These are phyloP conservation scores for Lepidocyrtinus sp. DNA, from an alignment of 2,888 invertebrate genomes.

Conservation along the genomic window DNA sequence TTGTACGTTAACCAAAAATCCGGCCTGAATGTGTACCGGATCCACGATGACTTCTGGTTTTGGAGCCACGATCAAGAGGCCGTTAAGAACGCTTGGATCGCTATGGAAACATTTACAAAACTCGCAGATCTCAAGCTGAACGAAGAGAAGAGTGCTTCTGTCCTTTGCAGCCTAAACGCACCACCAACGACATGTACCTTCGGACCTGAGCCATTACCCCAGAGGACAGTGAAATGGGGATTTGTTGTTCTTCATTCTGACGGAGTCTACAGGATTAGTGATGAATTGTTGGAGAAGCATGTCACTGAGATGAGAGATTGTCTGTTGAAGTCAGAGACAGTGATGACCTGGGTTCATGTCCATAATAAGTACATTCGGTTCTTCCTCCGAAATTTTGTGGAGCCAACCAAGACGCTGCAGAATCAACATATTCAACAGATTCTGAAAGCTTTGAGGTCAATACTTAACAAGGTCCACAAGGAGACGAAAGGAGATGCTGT, in stretches of 20 bases:
- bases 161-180: conserved; percentile 16
- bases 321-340: conserved; percentile 40
- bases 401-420: conserved; percentile 2
- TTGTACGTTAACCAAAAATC: conserved; percentile 34
- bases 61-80: conserved; percentile 46
- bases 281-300: conserved; percentile 32
- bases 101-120: conserved; percentile 38
- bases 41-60: conserved; percentile 64
- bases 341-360: conserved; percentile 60
- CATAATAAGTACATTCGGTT: conserved; percentile 40
- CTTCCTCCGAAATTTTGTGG: conserved; percentile 41
- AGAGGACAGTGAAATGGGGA: conserved; percentile 58
- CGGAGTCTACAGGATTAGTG: conserved; percentile 57
- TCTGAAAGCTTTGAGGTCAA: conserved; percentile 2
- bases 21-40: conserved; percentile 40
- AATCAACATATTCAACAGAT: conserved; percentile 34
- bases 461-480: conserved; percentile 16
- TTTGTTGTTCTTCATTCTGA: conserved; percentile 58
- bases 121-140: conserved; percentile 57
- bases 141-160: conserved; percentile 57
- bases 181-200: neutral
- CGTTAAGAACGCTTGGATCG: conserved; percentile 55
- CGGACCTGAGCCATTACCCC: conserved; percentile 54
- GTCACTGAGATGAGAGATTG: conserved; percentile 53
- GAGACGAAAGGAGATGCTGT: neutral